Evolutionary conservation across 2,888 invertebrate genomes (phyloP).

Genomic region (Melinaea marsaeus): DNA sequence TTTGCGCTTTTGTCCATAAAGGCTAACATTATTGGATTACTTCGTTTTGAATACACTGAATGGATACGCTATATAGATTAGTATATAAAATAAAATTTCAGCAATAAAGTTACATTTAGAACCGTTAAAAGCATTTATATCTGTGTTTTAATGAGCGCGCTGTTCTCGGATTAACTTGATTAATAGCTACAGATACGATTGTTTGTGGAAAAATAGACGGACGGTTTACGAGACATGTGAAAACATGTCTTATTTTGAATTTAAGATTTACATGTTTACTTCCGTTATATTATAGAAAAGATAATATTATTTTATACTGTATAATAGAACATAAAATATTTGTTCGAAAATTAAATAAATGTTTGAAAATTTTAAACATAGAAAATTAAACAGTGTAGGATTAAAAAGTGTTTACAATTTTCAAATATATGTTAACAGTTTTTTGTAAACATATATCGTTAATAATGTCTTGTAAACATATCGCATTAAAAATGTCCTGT

Average conservation of each 20-base stretch:
- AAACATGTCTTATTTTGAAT: background rate
- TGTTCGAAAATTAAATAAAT: too few species aligned
- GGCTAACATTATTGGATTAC: too few species aligned
- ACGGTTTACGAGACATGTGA: background rate
- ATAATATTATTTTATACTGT: too few species aligned
- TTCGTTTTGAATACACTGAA: too few species aligned
- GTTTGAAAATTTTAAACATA: too few species aligned
- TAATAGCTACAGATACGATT: constrained; percentile 1
- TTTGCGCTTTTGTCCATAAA: too few species aligned
- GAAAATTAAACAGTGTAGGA: too few species aligned
- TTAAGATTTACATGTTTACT: background rate
- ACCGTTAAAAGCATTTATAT: constrained; percentile 4
- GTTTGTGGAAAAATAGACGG: constrained; percentile 2
- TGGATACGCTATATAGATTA: background rate
- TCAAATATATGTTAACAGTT: background rate
- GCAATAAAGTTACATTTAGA: background rate
- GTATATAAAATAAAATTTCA: background rate
- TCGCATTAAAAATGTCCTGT: too few species aligned
- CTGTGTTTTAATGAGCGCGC: constrained; percentile 2
- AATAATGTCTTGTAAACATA: too few species aligned
- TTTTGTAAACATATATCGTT: too few species aligned
- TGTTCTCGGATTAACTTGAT: constrained; percentile 3
- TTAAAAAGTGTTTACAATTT: background rate
- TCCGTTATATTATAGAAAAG: background rate
- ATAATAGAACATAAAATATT: too few species aligned